Evolutionary conservation across 2,888 invertebrate species (phyloP).

Genomic region (Oligia latruncula): DNA sequence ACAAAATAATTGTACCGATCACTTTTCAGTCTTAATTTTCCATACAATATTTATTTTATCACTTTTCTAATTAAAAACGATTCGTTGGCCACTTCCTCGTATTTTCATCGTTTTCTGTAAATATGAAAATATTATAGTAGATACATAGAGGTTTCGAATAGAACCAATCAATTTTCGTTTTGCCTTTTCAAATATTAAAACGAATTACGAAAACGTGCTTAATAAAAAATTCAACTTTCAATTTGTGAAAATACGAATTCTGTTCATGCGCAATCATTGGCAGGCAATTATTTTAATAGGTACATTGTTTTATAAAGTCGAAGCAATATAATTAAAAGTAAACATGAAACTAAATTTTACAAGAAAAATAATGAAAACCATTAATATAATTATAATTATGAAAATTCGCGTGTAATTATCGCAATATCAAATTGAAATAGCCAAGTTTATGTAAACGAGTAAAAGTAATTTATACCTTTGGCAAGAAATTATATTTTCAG

Average conservation of each 20-base stretch:
- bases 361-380: constrained; percentile 8
- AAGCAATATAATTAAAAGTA: constrained; percentile 40
- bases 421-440: constrained; percentile 13
- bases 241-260: constrained; percentile 47
- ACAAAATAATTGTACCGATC: too few relatives aligned
- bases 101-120: neutral
- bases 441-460: neutral
- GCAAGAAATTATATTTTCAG: neutral
- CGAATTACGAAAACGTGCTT: constrained; percentile 36
- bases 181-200: constrained; percentile 55
- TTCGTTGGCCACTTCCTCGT: neutral
- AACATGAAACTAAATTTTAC: constrained; percentile 16
- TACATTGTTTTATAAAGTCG: constrained; percentile 18
- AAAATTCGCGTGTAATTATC: constrained; percentile 14
- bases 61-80: constrained; percentile 1
- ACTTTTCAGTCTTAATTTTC: neutral
- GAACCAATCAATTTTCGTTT: constrained; percentile 51
- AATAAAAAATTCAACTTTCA: constrained; percentile 50
- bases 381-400: constrained; percentile 20
- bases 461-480: neutral
- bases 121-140: constrained; percentile 1
- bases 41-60: neutral
- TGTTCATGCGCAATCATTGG: constrained; percentile 35
- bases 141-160: constrained; percentile 29
- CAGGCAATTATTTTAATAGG: constrained; percentile 34